phyloP scores from a whole-genome alignment of 2,113 vertebrate species.

The Pagrus major region DNA sequence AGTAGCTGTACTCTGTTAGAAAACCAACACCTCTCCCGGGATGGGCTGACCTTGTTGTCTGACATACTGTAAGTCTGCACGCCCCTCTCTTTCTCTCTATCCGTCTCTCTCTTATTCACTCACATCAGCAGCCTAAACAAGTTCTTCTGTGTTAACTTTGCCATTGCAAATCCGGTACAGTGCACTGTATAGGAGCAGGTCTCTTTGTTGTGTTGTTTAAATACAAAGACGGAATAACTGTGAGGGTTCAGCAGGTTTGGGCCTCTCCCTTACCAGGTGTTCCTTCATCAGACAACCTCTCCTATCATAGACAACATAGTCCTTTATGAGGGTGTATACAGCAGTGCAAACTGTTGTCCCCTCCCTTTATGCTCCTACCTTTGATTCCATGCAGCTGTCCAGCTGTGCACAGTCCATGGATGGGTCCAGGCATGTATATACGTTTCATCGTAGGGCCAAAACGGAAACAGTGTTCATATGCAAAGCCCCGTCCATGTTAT shows the following conservation, averaged over 20 bases:
- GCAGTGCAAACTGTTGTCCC: slow-evolving; percentile 38
- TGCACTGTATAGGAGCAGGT: neutral
- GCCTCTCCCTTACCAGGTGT: slow-evolving; percentile 84
- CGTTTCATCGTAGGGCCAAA: slow-evolving; percentile 66
- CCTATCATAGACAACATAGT: slow-evolving; percentile 64
- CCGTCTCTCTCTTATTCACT: slow-evolving; percentile 35
- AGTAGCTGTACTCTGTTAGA: slow-evolving; percentile 82
- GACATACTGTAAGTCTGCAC: slow-evolving; percentile 76
- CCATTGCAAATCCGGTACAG: neutral
- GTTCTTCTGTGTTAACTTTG: slow-evolving; percentile 31
- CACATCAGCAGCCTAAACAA: slow-evolving; percentile 40
- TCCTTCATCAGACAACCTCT: slow-evolving; percentile 71
- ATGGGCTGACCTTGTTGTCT: slow-evolving; percentile 84
- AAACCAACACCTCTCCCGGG: slow-evolving; percentile 85
- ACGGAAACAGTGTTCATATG: slow-evolving; percentile 75
- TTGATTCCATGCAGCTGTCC: slow-evolving; percentile 86
- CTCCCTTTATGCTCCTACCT: slow-evolving; percentile 65
- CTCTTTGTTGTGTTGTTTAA: slow-evolving; percentile 34
- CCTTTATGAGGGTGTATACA: slow-evolving; percentile 64
- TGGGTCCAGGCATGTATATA: slow-evolving; percentile 80
- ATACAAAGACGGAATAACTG: slow-evolving; percentile 54
- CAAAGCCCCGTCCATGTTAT: neutral
- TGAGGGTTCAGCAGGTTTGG: slow-evolving; percentile 59
- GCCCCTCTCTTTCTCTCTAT: slow-evolving; percentile 52
- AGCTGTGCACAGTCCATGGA: slow-evolving; percentile 68